Evolutionary conservation across 2,113 vertebrate genomes (phyloP), one percentile per base, ranked within the genome.

Genomic region (Myanophis thanlyinensis): DNA sequence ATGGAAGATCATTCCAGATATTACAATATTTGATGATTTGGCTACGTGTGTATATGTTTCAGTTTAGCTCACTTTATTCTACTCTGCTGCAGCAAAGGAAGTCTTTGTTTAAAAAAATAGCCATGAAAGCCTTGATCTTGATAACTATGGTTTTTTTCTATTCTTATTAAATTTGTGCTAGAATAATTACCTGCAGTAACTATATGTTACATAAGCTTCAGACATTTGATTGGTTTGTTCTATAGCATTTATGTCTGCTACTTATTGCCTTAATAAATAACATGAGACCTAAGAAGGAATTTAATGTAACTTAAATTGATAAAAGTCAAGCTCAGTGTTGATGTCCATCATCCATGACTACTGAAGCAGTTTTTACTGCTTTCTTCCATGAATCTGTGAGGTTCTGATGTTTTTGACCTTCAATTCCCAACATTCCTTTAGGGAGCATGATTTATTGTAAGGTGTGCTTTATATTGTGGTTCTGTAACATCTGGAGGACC

Each of bases 41-140:
- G 90, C 93, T 88, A 85, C 12, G 25, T 51, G 95, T 93, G 86
- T 3, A 3, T 47, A 91, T 59, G 27, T 49, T 10, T 53, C 87
- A 73, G 8, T 93, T 95, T 94, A 87, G 93, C 51, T 30, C 47
- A 49, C 30, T 96, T 93, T 94, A 59, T 56, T 93, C 62, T 93
- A 25, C 85, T 67, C 92, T 93, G 92, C 27, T 1, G 0, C 40
- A 89, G 93, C 85, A 73, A 88, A 92, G 92, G 89, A 5, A 10
- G 56, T 80, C 2, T 40, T 40, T 40, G n/a, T 35, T 73, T 35
- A 5, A 27, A 54, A 85, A 73, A 59, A 88, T 54, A n/a, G 20
- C 47, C 62, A 94, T 96, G 93, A 93, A 94, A 95, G 93, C 51
- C 84, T 93, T 92, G 93, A 90, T 93, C 94, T 92, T 94, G 13